Conservation (phyloP, 2,113 vertebrate species). For the Motacilla alba region DNA sequence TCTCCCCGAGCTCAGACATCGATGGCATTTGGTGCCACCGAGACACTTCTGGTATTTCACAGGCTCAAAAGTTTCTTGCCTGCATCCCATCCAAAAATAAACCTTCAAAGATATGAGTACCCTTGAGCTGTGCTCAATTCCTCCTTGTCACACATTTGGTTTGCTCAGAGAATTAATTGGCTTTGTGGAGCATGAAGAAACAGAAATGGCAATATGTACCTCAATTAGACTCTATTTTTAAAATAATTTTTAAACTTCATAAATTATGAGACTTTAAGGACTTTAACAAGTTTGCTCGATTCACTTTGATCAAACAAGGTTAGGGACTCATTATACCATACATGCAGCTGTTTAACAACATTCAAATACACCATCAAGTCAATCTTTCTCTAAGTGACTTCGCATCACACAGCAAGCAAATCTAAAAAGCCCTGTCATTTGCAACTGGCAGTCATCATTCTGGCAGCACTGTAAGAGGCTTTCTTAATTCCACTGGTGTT, state of each 20-base stretch:
- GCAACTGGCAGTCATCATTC: conserved; percentile 19
- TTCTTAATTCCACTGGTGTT: conserved; percentile 36
- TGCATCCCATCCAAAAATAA: conserved; percentile 8
- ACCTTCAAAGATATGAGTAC: not conserved
- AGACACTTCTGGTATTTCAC: not conserved
- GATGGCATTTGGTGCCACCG: not conserved
- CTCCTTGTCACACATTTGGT: conserved; percentile 8
- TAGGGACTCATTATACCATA: not conserved
- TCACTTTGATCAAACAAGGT: conserved; percentile 26
- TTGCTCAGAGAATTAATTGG: conserved; percentile 50
- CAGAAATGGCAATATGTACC: conserved; percentile 19
- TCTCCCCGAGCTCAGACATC: fast-evolving
- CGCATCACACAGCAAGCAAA: not conserved
- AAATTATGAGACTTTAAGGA: conserved; percentile 16
- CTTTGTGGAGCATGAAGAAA: conserved; percentile 47
- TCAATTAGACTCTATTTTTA: conserved; percentile 42
- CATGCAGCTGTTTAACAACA: conserved; percentile 26
- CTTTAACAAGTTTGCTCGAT: conserved; percentile 33
- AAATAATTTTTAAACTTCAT: not conserved
- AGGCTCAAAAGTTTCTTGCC: not conserved
- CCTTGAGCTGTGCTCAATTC: conserved; percentile 26
- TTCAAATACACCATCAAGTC: conserved; percentile 29
- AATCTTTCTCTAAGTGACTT: conserved; percentile 4
- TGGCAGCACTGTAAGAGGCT: not conserved
- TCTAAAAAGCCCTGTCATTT: conserved; percentile 25